These are phyloP conservation scores for Coendou prehensilis DNA, from an alignment of 2,797 vertebrate genomes.

Conservation along the genomic window DNA sequence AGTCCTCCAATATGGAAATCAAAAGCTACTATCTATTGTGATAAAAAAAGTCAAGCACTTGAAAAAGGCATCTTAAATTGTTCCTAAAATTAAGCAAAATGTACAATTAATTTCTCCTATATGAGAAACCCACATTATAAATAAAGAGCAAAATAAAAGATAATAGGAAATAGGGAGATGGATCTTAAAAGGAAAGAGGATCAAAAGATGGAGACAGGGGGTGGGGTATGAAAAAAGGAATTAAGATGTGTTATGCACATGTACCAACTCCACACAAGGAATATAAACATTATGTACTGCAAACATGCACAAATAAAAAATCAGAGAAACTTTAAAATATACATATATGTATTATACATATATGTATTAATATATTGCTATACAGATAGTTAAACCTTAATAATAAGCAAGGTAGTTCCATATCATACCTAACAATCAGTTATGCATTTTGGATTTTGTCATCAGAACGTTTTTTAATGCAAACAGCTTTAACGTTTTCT, in stretches of 20 bases:
- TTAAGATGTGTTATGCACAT: not conserved
- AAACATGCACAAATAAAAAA: not conserved
- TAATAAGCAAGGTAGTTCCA: slow-evolving; percentile 6
- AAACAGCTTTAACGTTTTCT: slow-evolving; percentile 60
- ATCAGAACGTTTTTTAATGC: not conserved
- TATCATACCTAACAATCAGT: slow-evolving; percentile 22
- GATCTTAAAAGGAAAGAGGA: not conserved
- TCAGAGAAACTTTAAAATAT: not conserved
- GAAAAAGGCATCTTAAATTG: slow-evolving; percentile 62
- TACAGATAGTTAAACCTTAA: slow-evolving; percentile 29
- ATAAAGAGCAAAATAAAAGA: not conserved
- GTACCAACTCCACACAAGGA: not conserved
- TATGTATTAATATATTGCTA: not conserved
- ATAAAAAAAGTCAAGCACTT: slow-evolving; percentile 64
- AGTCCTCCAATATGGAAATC: slow-evolving; percentile 57
- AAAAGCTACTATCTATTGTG: slow-evolving; percentile 54
- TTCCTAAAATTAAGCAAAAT: slow-evolving; percentile 66
- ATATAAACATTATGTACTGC: not conserved
- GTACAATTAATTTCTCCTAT: not conserved
- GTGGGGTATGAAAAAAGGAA: not conserved
- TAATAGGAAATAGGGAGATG: not conserved
- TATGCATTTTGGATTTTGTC: slow-evolving; percentile 32
- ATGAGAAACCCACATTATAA: not conserved
- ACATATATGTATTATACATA: not conserved
- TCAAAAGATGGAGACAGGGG: not conserved